Base-by-base conservation (phyloP, 1,140 invertebrate genomes). In the Drosophila pseudoananassae region DNA sequence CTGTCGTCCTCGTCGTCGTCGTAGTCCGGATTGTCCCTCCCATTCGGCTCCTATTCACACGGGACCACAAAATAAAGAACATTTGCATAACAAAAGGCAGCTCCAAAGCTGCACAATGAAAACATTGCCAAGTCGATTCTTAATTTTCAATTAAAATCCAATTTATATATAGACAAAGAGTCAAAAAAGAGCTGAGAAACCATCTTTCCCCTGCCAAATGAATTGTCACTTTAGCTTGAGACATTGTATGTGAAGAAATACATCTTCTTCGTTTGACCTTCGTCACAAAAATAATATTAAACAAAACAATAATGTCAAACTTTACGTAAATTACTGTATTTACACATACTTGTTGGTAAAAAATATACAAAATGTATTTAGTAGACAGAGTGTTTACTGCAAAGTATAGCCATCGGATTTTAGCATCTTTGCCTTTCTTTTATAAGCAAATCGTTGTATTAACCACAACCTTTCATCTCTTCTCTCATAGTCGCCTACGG, bases 131-230 rank as follows among this genome's bases (percentile, higher is more conserved):
- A 85, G 81, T 81, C 81, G 82, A 85, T 85, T 85, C 82, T 81
- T 85, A 85, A 85, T 87, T 85, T 85, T 81, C 82, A 85, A 85
- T 85, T 85, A 87, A 85, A 85, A 85, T 87, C 81, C 81, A 87
- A 85, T 85, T 85, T 85, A 85, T 69, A 53, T 58, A 66, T 51
- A 57, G 59, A 75, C 69, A 81, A 85, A 81, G 72, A 58, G 52
- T 29, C 58, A 56, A 49, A 77, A 63, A 68, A 53, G 49, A 5
- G 43, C 70, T 76, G 56, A 38, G 7, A 15, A 46, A 47, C 43
- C 47, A 36, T 25, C 56, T 36, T 59, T 53, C 40, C 29, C 36
- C 56, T 51, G 29, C 43, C 38, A 46, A 74, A 64, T 56, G 69
- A 77, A 82, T 82, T 74, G 74, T 65, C 73, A 69, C 63, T 78